A percentile compares a stretch with the other conserved stretches of the same genome.
phyloP scores from a whole-genome alignment of 2,113 vertebrate species.

The Leptocoma aspasia region DNA sequence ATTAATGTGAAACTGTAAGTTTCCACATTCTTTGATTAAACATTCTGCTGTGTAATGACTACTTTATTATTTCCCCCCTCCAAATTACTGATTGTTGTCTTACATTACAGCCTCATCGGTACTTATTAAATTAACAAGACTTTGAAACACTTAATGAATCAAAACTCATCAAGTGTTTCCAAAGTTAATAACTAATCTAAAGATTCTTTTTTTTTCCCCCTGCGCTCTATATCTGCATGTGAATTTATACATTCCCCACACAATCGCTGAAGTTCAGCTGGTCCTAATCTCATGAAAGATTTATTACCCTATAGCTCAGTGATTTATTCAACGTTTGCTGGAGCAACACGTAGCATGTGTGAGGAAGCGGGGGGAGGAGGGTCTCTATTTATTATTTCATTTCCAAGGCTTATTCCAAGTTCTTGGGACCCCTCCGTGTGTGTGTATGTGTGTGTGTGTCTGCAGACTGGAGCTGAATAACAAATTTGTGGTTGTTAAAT shows the following conservation, averaged over 20 bases:
- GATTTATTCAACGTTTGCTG: slow-evolving; percentile 39
- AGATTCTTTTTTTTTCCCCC: not conserved
- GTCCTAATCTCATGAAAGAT: slow-evolving; percentile 45
- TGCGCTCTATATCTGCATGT: not conserved
- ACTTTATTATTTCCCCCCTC: slow-evolving; percentile 59
- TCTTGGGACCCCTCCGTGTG: not conserved
- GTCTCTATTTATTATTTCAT: slow-evolving; percentile 3
- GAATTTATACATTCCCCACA: slow-evolving; percentile 58
- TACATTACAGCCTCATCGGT: slow-evolving; percentile 66
- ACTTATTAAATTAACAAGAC: slow-evolving; percentile 75
- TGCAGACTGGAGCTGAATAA: not conserved
- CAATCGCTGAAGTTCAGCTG: slow-evolving; percentile 37
- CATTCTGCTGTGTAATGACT: slow-evolving; percentile 69
- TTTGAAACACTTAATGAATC: slow-evolving; percentile 72
- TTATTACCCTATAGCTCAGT: slow-evolving; percentile 23
- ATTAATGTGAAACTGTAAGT: slow-evolving; percentile 53
- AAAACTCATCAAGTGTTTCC: slow-evolving; percentile 71
- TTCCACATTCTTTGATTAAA: slow-evolving; percentile 71
- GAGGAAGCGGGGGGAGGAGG: not conserved
- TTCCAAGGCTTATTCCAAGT: not conserved
- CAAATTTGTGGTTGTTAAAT: not conserved
- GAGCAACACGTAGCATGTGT: slow-evolving; percentile 29
- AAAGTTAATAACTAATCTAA: slow-evolving; percentile 63
- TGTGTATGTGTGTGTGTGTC: not conserved
- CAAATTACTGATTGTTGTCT: slow-evolving; percentile 75